Base-by-base conservation (phyloP, 2,888 invertebrate genomes). In the Patella caerulea region DNA sequence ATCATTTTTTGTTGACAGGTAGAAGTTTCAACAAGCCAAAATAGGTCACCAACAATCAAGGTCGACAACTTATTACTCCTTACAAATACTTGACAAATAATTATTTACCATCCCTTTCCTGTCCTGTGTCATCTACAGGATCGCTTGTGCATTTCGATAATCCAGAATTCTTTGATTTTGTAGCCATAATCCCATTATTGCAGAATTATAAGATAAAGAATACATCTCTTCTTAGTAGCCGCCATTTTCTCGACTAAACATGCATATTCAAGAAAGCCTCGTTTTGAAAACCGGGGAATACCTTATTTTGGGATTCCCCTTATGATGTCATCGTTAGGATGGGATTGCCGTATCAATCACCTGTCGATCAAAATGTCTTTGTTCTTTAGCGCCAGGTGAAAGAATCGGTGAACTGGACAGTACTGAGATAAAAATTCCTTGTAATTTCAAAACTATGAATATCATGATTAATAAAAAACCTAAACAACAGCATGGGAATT, bases 211-310 rank as follows among this genome's bases (percentile, higher is more conserved):
- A 72, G 59, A 71, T 65, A 56, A 59, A 56, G 65, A 76, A 71
- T 72, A 76, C 72, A 65, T 72, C 65, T 76, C 73, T 79, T 83
- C 84, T 82, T 83, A 82, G 86, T 83, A 83, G 86, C 86, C 86
- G 86, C 86, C 86, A 86, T 86, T 85, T 86, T 86, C 80, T 73
- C 78, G 85, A 86, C 86, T 84, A 65, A 45, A 85, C 85, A 86
- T 80, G 79, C 79, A 85, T 85, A 83, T 83, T 82, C 81, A 85
- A 81, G 72, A 76, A 76, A 76, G 81, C 82, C 84, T 85, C 84
- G 82, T 73, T 82, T 79, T 81, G 70, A 29, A n/a, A 72, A 34
- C 34, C 17, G 76, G 76, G 76, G 76, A 76, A 76, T 56, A 56
- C 76, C 76, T 76, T 76, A 12, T 65, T 19, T 19, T 24, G 65